phyloP scores from a whole-genome alignment of 2,113 vertebrate species.

The Planiliza haematocheilus region DNA sequence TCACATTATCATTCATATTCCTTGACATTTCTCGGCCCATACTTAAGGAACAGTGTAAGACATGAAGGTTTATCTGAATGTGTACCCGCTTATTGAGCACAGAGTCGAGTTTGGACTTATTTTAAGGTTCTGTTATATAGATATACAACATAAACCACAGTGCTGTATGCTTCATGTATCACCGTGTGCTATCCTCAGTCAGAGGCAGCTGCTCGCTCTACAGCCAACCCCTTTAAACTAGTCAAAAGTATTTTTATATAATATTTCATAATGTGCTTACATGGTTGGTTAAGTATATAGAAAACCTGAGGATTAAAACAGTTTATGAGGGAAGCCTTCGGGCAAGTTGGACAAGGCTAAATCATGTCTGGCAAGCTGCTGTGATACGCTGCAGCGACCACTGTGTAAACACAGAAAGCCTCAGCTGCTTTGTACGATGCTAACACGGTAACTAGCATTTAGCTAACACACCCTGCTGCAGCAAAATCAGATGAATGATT shows the following conservation, averaged over 20 bases:
- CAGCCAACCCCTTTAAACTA: not conserved
- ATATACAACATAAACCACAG: not conserved
- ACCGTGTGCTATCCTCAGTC: conserved; percentile 5
- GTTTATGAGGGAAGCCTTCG: conserved; percentile 31
- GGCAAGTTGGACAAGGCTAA: conserved; percentile 28
- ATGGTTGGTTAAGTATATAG: conserved; percentile 11
- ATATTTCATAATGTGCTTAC: conserved; percentile 4
- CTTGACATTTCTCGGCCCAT: too few relatives aligned
- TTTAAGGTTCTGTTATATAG: conserved; percentile 10
- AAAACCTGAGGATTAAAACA: conserved; percentile 64
- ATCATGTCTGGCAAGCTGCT: conserved; percentile 11
- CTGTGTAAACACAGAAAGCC: conserved; percentile 8
- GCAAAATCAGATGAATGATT: conserved; percentile 36
- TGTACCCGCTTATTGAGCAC: conserved; percentile 8
- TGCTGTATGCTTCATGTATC: not conserved
- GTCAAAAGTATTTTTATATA: not conserved
- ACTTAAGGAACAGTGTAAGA: not conserved
- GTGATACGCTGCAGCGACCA: not conserved
- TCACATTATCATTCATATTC: conserved; percentile 21
- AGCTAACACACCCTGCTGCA: conserved; percentile 5
- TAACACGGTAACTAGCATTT: conserved; percentile 16
- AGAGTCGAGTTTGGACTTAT: conserved; percentile 1
- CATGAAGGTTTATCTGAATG: conserved; percentile 22
- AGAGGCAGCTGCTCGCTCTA: conserved; percentile 8
- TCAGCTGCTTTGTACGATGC: conserved; percentile 31